Evolutionary conservation across 1,140 invertebrate genomes (phyloP).

Genomic region (Parapsyche elsis): DNA sequence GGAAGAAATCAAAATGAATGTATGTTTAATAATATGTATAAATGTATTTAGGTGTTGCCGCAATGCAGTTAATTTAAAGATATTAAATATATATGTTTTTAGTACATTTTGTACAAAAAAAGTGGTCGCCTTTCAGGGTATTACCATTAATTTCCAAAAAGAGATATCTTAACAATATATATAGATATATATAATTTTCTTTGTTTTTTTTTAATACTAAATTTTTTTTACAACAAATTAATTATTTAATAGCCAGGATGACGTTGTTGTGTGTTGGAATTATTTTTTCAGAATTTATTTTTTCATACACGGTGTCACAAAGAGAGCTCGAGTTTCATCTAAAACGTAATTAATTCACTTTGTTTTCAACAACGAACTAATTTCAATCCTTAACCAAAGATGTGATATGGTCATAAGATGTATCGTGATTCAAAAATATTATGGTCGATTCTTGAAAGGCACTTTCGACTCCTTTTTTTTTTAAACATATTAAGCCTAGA

Average conservation of each 20-base stretch:
- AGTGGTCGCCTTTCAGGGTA: slow-evolving; percentile 57
- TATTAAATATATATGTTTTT: slow-evolving; percentile 43
- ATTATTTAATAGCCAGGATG: slow-evolving; percentile 43
- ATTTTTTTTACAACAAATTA: slow-evolving; percentile 52
- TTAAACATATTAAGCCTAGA: slow-evolving; percentile 56
- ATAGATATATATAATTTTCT: slow-evolving; percentile 40
- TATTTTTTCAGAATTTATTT: not conserved
- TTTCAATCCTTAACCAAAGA: slow-evolving; percentile 50
- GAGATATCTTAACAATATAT: slow-evolving; percentile 54
- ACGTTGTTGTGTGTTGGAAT: slow-evolving; percentile 30
- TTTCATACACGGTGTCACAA: slow-evolving; percentile 36
- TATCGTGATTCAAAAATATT: slow-evolving; percentile 52
- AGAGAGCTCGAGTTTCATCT: slow-evolving; percentile 24
- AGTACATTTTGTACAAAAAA: slow-evolving; percentile 52
- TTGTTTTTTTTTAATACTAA: slow-evolving; percentile 51
- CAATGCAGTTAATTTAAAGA: slow-evolving; percentile 39
- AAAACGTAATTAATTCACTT: slow-evolving; percentile 1
- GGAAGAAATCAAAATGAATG: no score
- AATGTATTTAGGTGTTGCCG: slow-evolving; percentile 17
- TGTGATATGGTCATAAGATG: slow-evolving; percentile 54
- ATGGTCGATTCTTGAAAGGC: slow-evolving; percentile 56
- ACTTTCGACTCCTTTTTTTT: slow-evolving; percentile 56
- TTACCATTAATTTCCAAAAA: slow-evolving; percentile 55
- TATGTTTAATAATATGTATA: not conserved
- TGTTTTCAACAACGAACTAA: slow-evolving; percentile 27